Base-by-base conservation (phyloP, 2,888 invertebrate species). In the Teleogryllus oceanicus region DNA sequence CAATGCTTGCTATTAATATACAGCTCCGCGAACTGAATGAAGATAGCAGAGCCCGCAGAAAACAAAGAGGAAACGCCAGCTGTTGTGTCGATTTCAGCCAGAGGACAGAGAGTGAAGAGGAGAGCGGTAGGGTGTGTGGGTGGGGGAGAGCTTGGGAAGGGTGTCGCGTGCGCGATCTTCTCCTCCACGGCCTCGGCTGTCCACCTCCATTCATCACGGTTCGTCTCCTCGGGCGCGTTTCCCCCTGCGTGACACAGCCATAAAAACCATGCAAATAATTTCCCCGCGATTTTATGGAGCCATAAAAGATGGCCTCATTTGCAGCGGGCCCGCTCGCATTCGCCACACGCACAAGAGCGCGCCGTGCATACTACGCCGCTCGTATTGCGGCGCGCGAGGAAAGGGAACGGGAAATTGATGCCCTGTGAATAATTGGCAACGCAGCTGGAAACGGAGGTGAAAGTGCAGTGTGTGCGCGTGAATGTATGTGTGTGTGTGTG, bases 211-310 rank as follows among this genome's bases (percentile, higher is more conserved):
- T 62, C 62, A 62, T 62, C 62, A 62, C 62, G 62, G 18, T 62
- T 62, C 62, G 62, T 62, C 62, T 62, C 62, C 62, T 62, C 5
- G 62, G 18, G 5, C 5, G 62, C 62, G 62, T 62, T 62, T 62
- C 62, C 62, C 18, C 18, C 62, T 62, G 62, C 62, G 62, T 62
- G 62, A 62, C 62, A 62, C 62, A 62, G 62, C 62, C 62, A 62
- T 62, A 62, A 62, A 62, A 62, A 62, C 62, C 62, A 16, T 18
- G 62, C 62, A 62, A 62, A 62, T 62, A 62, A 62, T 62, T 62
- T 62, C 62, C 62, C 62, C 62, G 18, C 62, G 62, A 62, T 62
- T 62, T 62, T 62, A 62, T 4, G 4, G 62, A 0, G 4, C 62
- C 18, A 62, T 62, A 62, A 62, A 62, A 62, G 62, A 62, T 3